These are phyloP conservation scores for Sebastes matsubarae DNA, from an alignment of 2,797 vertebrate species.

Conservation along the genomic window DNA sequence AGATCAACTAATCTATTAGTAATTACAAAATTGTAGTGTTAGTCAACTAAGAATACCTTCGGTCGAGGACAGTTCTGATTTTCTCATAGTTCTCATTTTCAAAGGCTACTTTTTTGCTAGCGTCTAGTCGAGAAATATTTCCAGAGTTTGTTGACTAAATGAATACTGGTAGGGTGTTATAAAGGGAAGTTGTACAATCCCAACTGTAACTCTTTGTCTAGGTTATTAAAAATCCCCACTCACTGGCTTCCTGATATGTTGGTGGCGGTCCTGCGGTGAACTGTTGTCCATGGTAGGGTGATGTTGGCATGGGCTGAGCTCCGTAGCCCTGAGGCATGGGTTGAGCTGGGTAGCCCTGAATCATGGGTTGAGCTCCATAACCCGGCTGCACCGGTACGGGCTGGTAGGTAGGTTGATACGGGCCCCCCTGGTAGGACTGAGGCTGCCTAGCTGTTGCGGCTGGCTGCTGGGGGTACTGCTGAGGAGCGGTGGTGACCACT, in stretches of 20 bases:
- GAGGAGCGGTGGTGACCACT: slow-evolving; percentile 62
- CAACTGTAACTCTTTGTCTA: background rate
- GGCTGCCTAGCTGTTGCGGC: background rate
- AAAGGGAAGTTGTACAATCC: background rate
- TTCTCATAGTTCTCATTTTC: too few relatives aligned
- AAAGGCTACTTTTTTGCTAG: background rate
- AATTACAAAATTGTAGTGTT: too few relatives aligned
- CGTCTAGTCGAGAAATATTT: background rate
- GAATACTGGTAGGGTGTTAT: background rate
- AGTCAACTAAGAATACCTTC: too few relatives aligned
- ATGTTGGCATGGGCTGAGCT: slow-evolving; percentile 44
- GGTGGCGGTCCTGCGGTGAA: slow-evolving; percentile 63
- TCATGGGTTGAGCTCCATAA: slow-evolving; percentile 38
- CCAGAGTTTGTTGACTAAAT: background rate
- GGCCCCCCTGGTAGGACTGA: slow-evolving; percentile 63
- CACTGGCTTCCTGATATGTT: slow-evolving; percentile 76
- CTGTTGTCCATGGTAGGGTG: slow-evolving; percentile 61
- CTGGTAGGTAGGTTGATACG: slow-evolving; percentile 74
- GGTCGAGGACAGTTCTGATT: too few relatives aligned
- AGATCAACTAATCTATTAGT: too few relatives aligned
- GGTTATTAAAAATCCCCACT: slow-evolving; percentile 36
- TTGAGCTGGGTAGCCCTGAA: slow-evolving; percentile 38
- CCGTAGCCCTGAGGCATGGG: slow-evolving; percentile 51
- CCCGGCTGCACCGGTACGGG: slow-evolving; percentile 70
- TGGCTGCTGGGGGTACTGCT: slow-evolving; percentile 75